Conservation (phyloP, 2,113 vertebrate genomes). For the Chaenocephalus aceratus region DNA sequence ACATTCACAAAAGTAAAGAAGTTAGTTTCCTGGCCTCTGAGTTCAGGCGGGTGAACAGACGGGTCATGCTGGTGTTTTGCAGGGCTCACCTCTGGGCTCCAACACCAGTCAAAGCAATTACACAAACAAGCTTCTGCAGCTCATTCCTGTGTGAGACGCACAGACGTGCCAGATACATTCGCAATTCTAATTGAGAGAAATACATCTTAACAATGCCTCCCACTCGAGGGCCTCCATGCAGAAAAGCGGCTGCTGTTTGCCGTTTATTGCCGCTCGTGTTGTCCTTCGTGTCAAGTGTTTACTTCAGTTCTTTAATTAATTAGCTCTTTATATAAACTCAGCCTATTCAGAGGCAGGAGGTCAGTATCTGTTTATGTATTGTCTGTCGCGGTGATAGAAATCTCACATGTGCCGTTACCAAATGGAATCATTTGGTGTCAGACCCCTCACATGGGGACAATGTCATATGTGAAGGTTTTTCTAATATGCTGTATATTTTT, state of each 20-base stretch:
- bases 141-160: conserved; percentile 50
- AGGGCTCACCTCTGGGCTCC: conserved; percentile 56
- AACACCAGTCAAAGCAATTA: conserved; percentile 63
- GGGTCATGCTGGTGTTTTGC: conserved; percentile 40
- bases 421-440: too few relatives aligned
- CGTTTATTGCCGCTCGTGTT: conserved; percentile 25
- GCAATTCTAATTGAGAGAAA: conserved; percentile 65
- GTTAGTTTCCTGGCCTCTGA: conserved; percentile 1
- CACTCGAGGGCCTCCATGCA: conserved; percentile 22
- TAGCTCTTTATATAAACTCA: conserved; percentile 17
- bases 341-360: conserved; percentile 2
- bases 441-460: too few relatives aligned
- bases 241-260: conserved; percentile 22
- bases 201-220: conserved; percentile 56
- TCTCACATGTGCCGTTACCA: too few relatives aligned
- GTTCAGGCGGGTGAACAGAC: conserved; percentile 20
- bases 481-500: too few relatives aligned
- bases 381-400: neutral
- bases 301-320: conserved; percentile 38
- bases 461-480: too few relatives aligned
- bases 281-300: conserved; percentile 32
- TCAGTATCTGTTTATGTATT: conserved; percentile 37
- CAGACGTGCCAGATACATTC: conserved; percentile 48
- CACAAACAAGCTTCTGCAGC: conserved; percentile 62
- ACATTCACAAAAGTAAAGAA: neutral